These are phyloP conservation scores for Ictalurus punctatus DNA, from an alignment of 2,113 vertebrate species.

Conservation along the genomic window DNA sequence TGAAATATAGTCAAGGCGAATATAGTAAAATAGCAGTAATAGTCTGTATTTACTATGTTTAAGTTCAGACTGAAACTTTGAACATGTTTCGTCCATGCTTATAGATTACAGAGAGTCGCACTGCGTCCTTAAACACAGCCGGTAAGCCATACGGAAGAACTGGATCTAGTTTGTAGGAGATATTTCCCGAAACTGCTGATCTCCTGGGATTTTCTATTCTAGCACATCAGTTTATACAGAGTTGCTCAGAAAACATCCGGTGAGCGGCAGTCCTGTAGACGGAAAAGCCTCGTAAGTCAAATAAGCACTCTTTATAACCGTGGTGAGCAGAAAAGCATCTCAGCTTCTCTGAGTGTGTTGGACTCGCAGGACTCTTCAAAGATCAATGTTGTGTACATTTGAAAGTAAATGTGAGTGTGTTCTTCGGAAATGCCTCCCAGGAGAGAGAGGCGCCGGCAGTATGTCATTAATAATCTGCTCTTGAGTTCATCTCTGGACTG, in stretches of 20 bases:
- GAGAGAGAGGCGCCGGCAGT: slow-evolving; percentile 38
- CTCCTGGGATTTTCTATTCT: background rate
- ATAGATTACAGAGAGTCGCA: background rate
- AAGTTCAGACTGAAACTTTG: background rate
- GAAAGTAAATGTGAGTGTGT: background rate
- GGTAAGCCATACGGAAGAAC: background rate
- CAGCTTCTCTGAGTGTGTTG: background rate
- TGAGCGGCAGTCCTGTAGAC: background rate
- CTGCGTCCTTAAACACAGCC: background rate
- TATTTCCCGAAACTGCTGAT: background rate
- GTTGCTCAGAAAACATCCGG: background rate
- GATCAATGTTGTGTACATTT: background rate
- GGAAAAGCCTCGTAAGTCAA: background rate
- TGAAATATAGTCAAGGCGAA: background rate
- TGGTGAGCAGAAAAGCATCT: background rate
- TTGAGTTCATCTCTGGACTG: slow-evolving; percentile 3
- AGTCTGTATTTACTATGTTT: background rate
- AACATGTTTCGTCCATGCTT: background rate
- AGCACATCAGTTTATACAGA: background rate
- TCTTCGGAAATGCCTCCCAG: slow-evolving; percentile 7
- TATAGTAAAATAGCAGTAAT: background rate
- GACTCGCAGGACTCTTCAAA: background rate
- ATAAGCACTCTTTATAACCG: background rate
- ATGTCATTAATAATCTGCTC: slow-evolving; percentile 15
- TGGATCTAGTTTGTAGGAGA: background rate